Base-by-base conservation (phyloP, 2,888 invertebrate species). In the Epicampocera succincta region DNA sequence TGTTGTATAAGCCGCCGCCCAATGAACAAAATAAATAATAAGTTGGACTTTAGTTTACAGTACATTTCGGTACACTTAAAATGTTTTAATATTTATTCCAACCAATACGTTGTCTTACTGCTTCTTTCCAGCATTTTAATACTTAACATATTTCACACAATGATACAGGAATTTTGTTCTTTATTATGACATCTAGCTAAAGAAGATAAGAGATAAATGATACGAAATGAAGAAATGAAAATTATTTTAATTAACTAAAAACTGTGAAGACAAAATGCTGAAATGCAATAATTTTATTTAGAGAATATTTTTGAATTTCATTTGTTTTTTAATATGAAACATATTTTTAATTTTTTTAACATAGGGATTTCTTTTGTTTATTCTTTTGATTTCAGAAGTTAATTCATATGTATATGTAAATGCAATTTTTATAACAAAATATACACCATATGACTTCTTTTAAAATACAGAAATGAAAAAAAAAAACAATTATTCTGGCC, bases 401-500 rank as follows among this genome's bases (percentile, higher is more conserved):
- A 56, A 69, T n/a, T n/a, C n/a, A n/a, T n/a, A n/a, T n/a, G n/a
- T 5, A 33, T 9, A 56, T 69, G 42, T 71, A 44, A 72, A 79
- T 75, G 79, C 42, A 80, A 80, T 83, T 83, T 83, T 80, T 76
- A 76, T 52, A 83, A 80, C 76, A 83, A 80, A 83, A 80, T 74
- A 65, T 80, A 80, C 77, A 83, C 68, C 46, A 21, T 13, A 73
- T 6, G 56, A 46, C 44, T 68, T n/a, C 38, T 72, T 77, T 46
- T 61, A 48, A 46, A 3, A 44, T 12, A 33, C 65, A 29, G 11
- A 40, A 19, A 29, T 21, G 4, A 17, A 58, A 33, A 65, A 46
- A 17, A 29, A 40, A 17, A 40, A 19, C 25, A 21, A 19, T 40
- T 40, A 44, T 21, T 40, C 33, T 25, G 61, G 46, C 60, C 60